A percentile compares a stretch with the other conserved stretches of the same genome.
Conservation (phyloP, 2,113 vertebrate genomes). For the Alouatta palliata region DNA sequence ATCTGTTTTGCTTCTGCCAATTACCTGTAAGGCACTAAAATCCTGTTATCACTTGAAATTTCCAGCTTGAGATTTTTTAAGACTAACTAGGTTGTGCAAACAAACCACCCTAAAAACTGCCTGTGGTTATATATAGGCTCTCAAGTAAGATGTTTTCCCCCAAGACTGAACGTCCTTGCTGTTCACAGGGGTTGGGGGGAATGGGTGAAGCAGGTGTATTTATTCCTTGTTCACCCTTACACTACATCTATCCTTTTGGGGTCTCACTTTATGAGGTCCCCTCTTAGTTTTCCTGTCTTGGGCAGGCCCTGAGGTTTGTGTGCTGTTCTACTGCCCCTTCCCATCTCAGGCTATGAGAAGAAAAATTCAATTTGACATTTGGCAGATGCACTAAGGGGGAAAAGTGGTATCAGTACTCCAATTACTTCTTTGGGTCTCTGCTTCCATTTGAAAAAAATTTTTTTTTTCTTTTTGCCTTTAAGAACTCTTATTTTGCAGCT, state of each 20-base stretch:
- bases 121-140: too few relatives aligned
- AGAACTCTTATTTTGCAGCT: background rate
- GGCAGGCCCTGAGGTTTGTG: background rate
- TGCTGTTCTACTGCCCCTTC: background rate
- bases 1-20: background rate
- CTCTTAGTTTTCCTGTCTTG: too few relatives aligned
- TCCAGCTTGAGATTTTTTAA: background rate
- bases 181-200: fast-evolving
- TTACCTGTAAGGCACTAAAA: background rate
- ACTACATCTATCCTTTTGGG: background rate
- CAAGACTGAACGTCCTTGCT: background rate
- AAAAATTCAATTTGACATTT: background rate
- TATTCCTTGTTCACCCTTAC: background rate
- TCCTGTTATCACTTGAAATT: background rate
- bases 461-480: background rate
- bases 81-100: background rate
- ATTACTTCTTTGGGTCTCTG: background rate
- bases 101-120: background rate
- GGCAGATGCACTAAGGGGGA: background rate
- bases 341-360: background rate
- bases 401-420: background rate
- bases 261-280: background rate
- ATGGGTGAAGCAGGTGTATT: background rate
- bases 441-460: background rate
- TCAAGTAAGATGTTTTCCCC: background rate